Percentiles rank a stretch among this genome's conserved stretches.
These are phyloP conservation scores for Eurytoma californica DNA, from an alignment of 2,888 invertebrate genomes.

Conservation along the genomic window DNA sequence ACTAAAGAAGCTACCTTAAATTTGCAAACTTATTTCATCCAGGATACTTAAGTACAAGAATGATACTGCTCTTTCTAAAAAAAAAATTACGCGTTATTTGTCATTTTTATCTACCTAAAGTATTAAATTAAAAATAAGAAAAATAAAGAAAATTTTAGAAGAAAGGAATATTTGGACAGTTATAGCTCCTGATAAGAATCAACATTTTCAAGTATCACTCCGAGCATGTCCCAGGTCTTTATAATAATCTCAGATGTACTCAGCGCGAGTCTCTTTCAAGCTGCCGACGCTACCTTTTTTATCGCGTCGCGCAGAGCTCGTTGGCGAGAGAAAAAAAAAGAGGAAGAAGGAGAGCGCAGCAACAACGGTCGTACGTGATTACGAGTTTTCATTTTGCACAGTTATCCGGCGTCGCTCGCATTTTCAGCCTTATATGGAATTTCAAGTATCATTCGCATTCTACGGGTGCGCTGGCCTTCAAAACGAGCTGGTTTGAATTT, in stretches of 20 bases:
- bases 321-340: background rate
- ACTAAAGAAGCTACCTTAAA: no score
- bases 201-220: no score
- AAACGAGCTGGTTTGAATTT: constrained; percentile 49
- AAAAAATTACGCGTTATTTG: no score
- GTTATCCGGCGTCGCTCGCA: constrained; percentile 10
- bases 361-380: constrained; percentile 26
- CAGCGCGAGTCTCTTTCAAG: background rate
- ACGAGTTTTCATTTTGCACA: constrained; percentile 24
- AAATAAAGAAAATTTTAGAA: no score
- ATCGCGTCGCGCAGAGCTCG: background rate
- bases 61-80: no score
- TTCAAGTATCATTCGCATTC: constrained; percentile 49
- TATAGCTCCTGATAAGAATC: no score
- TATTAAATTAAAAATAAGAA: no score
- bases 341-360: background rate
- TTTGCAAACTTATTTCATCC: no score
- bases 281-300: background rate
- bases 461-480: constrained; percentile 46
- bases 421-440: constrained; percentile 36
- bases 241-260: background rate
- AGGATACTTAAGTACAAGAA: no score
- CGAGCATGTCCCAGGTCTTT: no score
- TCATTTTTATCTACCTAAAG: no score
- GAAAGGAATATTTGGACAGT: no score